phyloP scores from a whole-genome alignment of 2,888 invertebrate species.

The Pammene aurita region DNA sequence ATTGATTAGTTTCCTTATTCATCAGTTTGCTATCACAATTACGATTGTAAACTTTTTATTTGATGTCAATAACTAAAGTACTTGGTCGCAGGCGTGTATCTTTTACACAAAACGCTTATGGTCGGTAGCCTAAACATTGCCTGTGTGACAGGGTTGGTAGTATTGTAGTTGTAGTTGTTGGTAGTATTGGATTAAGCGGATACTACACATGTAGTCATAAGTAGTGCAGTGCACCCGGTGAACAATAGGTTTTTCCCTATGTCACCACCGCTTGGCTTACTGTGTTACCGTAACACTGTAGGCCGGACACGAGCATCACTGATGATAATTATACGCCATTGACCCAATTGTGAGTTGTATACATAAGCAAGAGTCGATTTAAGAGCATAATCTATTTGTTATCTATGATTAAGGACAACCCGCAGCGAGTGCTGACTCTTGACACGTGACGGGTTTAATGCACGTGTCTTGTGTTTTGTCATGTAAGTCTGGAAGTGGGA shows the following conservation, averaged over 20 bases:
- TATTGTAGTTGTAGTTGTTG: too few relatives aligned
- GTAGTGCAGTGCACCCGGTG: too few relatives aligned
- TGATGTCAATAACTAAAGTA: too few relatives aligned
- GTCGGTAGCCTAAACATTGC: too few relatives aligned
- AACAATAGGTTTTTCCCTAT: neutral
- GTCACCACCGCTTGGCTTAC: neutral
- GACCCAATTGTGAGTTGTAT: slow-evolving; percentile 65
- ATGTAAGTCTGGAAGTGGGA: neutral
- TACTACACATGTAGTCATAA: too few relatives aligned
- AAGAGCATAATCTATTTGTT: slow-evolving; percentile 37
- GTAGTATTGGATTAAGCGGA: too few relatives aligned
- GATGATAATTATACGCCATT: slow-evolving; percentile 67
- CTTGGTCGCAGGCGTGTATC: too few relatives aligned
- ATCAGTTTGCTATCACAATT: too few relatives aligned
- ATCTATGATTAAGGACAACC: slow-evolving; percentile 37
- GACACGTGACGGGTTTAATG: neutral
- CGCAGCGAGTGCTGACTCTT: neutral
- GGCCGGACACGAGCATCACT: slow-evolving; percentile 55
- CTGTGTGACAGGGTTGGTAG: too few relatives aligned
- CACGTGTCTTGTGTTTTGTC: neutral
- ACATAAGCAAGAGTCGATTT: slow-evolving; percentile 59
- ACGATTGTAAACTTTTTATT: too few relatives aligned
- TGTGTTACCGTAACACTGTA: slow-evolving; percentile 51
- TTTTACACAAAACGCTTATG: too few relatives aligned
- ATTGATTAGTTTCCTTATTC: too few relatives aligned